Percentiles rank a stretch among this genome's conserved stretches.
Evolutionary conservation across 2,113 vertebrate genomes (phyloP).

Genomic region (Aspidoscelis tigris): DNA sequence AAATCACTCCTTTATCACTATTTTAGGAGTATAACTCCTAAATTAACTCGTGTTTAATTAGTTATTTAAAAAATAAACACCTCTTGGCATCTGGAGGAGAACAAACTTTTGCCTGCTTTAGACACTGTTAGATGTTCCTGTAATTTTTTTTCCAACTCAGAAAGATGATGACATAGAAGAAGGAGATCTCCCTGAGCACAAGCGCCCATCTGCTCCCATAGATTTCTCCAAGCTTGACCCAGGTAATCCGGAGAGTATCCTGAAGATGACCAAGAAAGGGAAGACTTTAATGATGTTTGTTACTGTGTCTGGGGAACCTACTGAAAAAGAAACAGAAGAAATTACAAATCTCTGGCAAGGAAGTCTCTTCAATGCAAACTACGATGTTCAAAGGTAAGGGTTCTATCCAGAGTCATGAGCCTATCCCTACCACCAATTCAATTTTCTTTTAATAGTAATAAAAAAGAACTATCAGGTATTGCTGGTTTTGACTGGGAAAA

Average conservation of each 20-base stretch:
- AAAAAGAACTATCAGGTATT: background rate
- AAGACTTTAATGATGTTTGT: constrained; percentile 97
- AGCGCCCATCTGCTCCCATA: constrained; percentile 85
- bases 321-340: constrained; percentile 94
- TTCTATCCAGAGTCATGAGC: background rate
- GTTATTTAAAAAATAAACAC: background rate
- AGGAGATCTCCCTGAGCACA: constrained; percentile 94
- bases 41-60: too few species aligned
- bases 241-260: constrained; percentile 90
- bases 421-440: constrained; percentile 16
- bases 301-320: constrained; percentile 89
- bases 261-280: constrained; percentile 95
- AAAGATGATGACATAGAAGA: constrained; percentile 97
- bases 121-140: background rate
- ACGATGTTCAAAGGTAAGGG: constrained; percentile 90
- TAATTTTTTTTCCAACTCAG: constrained; percentile 65
- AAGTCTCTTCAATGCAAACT: constrained; percentile 97
- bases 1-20: too few species aligned
- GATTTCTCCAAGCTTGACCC: constrained; percentile 93
- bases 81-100: background rate
- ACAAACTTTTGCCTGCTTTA: background rate
- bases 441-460: constrained; percentile 24
- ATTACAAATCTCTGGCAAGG: constrained; percentile 96
- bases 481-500: background rate
- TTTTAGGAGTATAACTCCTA: too few species aligned